These are phyloP conservation scores for Homarus americanus DNA, from an alignment of 1,140 invertebrate genomes.

Conservation along the genomic window DNA sequence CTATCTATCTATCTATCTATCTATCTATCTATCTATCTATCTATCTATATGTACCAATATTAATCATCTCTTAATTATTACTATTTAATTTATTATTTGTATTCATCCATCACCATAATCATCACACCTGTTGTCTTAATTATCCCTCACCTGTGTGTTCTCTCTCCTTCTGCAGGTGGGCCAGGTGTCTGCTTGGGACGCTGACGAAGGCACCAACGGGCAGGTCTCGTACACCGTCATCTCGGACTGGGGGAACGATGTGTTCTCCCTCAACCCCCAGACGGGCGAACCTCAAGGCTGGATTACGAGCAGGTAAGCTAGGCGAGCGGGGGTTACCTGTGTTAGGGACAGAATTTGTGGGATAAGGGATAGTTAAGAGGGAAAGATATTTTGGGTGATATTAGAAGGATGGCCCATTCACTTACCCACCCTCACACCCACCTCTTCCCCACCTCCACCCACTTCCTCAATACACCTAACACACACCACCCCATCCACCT, in stretches of 20 bases:
- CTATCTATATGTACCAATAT: too few species aligned
- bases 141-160: background rate
- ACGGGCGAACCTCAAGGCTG: slow-evolving; percentile 91
- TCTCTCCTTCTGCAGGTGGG: slow-evolving; percentile 82
- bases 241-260: slow-evolving; percentile 95
- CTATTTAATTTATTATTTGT: too few species aligned
- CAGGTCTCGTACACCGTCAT: slow-evolving; percentile 92
- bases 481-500: background rate
- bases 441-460: background rate
- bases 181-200: slow-evolving; percentile 88
- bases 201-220: slow-evolving; percentile 87
- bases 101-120: background rate
- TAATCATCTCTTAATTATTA: too few species aligned
- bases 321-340: too few species aligned
- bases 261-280: slow-evolving; percentile 93
- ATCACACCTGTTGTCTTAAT: too few species aligned
- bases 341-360: too few species aligned
- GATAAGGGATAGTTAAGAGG: too few species aligned
- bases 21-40: too few species aligned
- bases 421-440: background rate
- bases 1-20: too few species aligned
- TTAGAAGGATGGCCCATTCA: too few species aligned
- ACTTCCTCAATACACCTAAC: background rate
- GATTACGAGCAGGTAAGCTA: slow-evolving; percentile 96
- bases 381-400: too few species aligned